Evolutionary conservation across 1,140 invertebrate species (phyloP).

Genomic region (Pseudobourletiella spinata): DNA sequence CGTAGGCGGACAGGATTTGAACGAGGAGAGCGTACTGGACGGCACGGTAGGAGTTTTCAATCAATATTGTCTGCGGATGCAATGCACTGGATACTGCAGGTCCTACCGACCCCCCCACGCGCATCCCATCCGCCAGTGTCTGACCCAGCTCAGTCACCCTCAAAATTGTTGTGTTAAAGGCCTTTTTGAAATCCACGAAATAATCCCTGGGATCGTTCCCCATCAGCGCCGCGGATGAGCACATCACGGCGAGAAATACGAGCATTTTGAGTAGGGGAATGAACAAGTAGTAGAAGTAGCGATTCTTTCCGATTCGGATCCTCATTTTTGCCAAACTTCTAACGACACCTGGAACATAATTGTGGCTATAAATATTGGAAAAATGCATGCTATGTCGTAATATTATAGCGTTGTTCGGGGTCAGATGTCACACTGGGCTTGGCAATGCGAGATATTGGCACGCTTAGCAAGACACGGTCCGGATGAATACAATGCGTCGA

Average conservation of each 20-base stretch:
- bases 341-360: conserved; percentile 36
- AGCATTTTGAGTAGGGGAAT: conserved; percentile 40
- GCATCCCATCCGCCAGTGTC: neutral
- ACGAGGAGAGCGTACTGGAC: neutral
- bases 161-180: neutral
- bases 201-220: neutral
- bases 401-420: no score
- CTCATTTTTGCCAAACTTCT: conserved; percentile 35
- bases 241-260: conserved; percentile 38
- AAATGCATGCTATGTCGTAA: no score
- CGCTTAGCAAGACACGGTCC: no score
- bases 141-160: neutral
- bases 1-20: conserved; percentile 23
- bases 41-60: neutral
- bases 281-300: conserved; percentile 44
- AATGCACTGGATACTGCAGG: no score
- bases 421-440: no score
- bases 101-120: no score
- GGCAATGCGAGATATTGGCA: no score
- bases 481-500: no score
- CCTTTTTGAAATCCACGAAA: neutral
- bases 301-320: conserved; percentile 39
- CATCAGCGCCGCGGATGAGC: conserved; percentile 39
- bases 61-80: neutral
- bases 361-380: neutral